A percentile compares a stretch with the other conserved stretches of the same genome.
Conservation (phyloP, 2,888 invertebrate species). For the Tribolium freemani region DNA sequence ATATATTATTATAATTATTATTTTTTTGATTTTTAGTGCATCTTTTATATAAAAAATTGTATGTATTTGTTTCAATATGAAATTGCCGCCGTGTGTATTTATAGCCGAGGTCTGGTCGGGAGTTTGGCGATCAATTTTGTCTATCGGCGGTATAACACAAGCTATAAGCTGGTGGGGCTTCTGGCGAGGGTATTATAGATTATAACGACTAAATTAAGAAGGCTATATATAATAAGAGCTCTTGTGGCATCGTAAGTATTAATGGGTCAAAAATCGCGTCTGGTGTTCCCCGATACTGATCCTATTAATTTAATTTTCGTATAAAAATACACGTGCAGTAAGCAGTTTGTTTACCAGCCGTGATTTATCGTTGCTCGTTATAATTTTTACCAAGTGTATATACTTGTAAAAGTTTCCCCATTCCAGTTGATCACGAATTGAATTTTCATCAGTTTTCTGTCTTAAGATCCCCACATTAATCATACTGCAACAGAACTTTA, state of each 20-base stretch:
- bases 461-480: constrained; percentile 37
- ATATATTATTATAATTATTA: too few species aligned
- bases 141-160: constrained; percentile 21
- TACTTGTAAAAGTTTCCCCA: constrained; percentile 29
- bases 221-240: constrained; percentile 56
- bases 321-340: constrained; percentile 49
- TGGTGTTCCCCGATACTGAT: constrained; percentile 54
- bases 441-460: constrained; percentile 40
- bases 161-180: constrained; percentile 40
- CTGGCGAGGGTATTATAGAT: constrained; percentile 52
- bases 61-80: neutral
- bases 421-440: constrained; percentile 32
- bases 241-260: constrained; percentile 50
- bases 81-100: constrained; percentile 22
- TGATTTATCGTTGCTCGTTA: constrained; percentile 34
- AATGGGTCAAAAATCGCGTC: constrained; percentile 53
- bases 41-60: too few species aligned
- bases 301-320: constrained; percentile 55
- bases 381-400: constrained; percentile 37
- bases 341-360: constrained; percentile 37
- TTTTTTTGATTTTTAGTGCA: too few species aligned
- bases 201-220: constrained; percentile 58
- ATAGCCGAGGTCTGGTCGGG: constrained; percentile 16
- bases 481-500: constrained; percentile 33
- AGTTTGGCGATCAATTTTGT: constrained; percentile 15